Evolutionary conservation across 2,113 vertebrate genomes (phyloP).

Genomic region (Hydropotes inermis): DNA sequence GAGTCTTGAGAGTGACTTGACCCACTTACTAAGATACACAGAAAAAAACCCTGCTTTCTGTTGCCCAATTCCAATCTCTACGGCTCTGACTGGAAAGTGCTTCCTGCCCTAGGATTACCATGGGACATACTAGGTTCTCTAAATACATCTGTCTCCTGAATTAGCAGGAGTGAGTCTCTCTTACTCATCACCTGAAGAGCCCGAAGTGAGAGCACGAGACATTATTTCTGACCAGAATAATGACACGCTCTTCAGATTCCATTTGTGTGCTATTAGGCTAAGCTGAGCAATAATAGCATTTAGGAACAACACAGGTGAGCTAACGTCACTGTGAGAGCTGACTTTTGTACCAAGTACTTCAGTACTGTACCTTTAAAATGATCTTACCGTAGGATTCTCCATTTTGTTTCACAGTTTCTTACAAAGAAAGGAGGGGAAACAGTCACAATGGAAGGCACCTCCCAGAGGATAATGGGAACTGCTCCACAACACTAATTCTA

Average conservation of each 20-base stretch:
- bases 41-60: background rate
- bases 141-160: constrained; percentile 9
- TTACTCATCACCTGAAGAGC: constrained; percentile 12
- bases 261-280: background rate
- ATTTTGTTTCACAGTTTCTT: constrained; percentile 53
- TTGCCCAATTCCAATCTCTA: background rate
- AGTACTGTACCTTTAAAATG: constrained; percentile 55
- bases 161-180: background rate
- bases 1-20: background rate
- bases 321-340: background rate
- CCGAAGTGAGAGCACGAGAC: background rate
- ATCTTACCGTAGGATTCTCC: constrained; percentile 45
- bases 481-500: constrained; percentile 58
- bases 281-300: background rate
- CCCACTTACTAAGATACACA: background rate
- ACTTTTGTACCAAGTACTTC: constrained; percentile 37
- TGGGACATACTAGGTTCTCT: background rate
- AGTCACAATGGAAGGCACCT: constrained; percentile 46
- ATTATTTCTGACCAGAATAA: constrained; percentile 46
- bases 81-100: background rate
- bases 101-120: background rate
- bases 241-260: background rate
- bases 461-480: constrained; percentile 52
- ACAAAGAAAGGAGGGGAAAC: constrained; percentile 53
- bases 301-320: background rate